Evolutionary conservation across 2,888 invertebrate species (phyloP).

Genomic region (Platynereis dumerilii): DNA sequence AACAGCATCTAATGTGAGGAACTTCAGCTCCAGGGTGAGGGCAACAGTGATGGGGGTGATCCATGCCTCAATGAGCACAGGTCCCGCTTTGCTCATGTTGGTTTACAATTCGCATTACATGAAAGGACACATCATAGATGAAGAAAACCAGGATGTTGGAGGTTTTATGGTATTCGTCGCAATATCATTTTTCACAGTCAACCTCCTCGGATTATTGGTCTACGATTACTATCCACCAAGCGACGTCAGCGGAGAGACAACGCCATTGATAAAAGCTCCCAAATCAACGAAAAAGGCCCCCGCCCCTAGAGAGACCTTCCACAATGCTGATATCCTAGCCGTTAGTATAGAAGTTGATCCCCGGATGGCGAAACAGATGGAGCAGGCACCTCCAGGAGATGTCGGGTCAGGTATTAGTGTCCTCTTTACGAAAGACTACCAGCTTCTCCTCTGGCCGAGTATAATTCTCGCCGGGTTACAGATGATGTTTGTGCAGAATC

Average conservation of each 20-base stretch:
- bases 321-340: too few relatives aligned
- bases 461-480: neutral
- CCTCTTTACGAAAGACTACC: neutral
- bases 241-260: neutral
- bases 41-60: neutral
- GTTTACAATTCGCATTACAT: neutral
- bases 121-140: neutral
- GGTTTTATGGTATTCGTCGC: conserved; percentile 1
- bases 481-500: conserved; percentile 7
- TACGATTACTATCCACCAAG: conserved; percentile 2
- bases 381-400: too few relatives aligned
- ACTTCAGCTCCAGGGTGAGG: neutral
- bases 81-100: neutral
- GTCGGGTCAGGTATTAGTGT: too few relatives aligned
- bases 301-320: too few relatives aligned
- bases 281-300: too few relatives aligned
- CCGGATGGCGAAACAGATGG: too few relatives aligned
- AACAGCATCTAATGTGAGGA: conserved; percentile 6
- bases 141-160: conserved; percentile 2
- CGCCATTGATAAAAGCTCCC: too few relatives aligned
- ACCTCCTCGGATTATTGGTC: neutral
- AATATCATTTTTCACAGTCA: neutral
- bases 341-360: too few relatives aligned
- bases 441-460: neutral
- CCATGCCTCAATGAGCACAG: neutral